These are phyloP conservation scores for Gephyroberyx darwinii DNA, from an alignment of 2,797 vertebrate species.

Conservation along the genomic window DNA sequence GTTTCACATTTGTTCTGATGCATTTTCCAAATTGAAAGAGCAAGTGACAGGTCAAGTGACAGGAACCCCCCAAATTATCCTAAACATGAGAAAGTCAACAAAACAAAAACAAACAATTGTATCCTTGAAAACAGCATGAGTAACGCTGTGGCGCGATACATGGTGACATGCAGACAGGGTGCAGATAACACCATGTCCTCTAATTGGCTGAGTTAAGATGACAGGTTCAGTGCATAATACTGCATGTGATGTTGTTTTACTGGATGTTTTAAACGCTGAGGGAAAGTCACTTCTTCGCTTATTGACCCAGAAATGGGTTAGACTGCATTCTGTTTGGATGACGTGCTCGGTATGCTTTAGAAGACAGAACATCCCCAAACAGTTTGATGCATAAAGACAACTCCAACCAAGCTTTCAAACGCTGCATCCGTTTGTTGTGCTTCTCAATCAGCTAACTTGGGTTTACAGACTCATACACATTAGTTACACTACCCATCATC, in stretches of 20 bases:
- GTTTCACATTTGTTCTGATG: slow-evolving; percentile 39
- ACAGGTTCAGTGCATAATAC: slow-evolving; percentile 66
- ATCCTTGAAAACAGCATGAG: slow-evolving; percentile 59
- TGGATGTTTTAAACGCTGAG: slow-evolving; percentile 44
- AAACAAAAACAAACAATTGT: slow-evolving; percentile 33
- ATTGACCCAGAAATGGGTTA: slow-evolving; percentile 60
- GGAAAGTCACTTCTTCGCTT: slow-evolving; percentile 55
- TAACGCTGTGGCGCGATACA: slow-evolving; percentile 59
- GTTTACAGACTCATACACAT: slow-evolving; percentile 26
- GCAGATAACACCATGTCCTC: slow-evolving; percentile 60
- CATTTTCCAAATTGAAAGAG: slow-evolving; percentile 28
- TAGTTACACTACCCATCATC: slow-evolving; percentile 26
- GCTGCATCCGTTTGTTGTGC: slow-evolving; percentile 48
- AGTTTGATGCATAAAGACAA: slow-evolving; percentile 46
- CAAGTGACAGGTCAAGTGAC: slow-evolving; percentile 43
- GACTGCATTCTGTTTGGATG: slow-evolving; percentile 54
- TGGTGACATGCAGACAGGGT: slow-evolving; percentile 60
- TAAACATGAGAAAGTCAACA: slow-evolving; percentile 58
- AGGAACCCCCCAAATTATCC: slow-evolving; percentile 45
- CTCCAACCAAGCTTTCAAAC: slow-evolving; percentile 30
- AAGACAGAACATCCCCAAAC: slow-evolving; percentile 35
- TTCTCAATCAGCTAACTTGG: slow-evolving; percentile 46
- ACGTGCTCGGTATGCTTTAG: slow-evolving; percentile 54
- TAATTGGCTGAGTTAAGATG: slow-evolving; percentile 68
- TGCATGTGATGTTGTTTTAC: slow-evolving; percentile 52